phyloP scores from a whole-genome alignment of 2,113 vertebrate genomes.

The Rhinoderma darwinii region DNA sequence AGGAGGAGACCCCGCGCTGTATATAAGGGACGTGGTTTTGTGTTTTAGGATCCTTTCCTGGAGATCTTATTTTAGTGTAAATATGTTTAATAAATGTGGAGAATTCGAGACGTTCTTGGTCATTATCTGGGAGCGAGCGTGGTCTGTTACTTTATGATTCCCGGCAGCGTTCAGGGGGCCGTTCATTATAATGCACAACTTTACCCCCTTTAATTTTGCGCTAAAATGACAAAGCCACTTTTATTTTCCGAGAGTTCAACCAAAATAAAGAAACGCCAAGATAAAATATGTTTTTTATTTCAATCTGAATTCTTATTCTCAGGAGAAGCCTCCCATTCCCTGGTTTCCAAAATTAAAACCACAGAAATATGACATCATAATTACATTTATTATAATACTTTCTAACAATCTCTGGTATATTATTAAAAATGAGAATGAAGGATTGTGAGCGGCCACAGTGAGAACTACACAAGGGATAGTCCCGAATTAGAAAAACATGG shows the following conservation, averaged over 20 bases:
- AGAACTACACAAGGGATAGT: no score
- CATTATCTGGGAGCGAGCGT: not conserved
- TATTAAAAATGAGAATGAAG: not conserved
- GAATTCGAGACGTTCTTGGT: not conserved
- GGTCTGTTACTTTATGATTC: not conserved
- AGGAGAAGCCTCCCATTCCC: no score
- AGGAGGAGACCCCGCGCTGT: constrained; percentile 54
- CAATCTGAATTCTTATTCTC: not conserved
- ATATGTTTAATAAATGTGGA: constrained; percentile 51
- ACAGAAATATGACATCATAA: not conserved
- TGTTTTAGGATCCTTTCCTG: constrained; percentile 72
- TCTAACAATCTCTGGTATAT: not conserved
- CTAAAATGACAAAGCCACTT: not conserved
- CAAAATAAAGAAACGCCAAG: not conserved
- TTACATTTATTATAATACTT: not conserved
- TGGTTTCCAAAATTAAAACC: not conserved
- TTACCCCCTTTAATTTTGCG: not conserved
- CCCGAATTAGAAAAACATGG: no score
- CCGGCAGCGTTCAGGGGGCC: not conserved
- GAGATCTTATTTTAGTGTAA: constrained; percentile 72
- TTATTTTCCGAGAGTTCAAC: not conserved
- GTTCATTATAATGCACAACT: not conserved
- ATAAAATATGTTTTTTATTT: not conserved
- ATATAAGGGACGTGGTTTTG: constrained; percentile 57
- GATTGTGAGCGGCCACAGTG: no score